Conservation (phyloP, 2,888 invertebrate species). For the Drosophila nr. fundita region DNA sequence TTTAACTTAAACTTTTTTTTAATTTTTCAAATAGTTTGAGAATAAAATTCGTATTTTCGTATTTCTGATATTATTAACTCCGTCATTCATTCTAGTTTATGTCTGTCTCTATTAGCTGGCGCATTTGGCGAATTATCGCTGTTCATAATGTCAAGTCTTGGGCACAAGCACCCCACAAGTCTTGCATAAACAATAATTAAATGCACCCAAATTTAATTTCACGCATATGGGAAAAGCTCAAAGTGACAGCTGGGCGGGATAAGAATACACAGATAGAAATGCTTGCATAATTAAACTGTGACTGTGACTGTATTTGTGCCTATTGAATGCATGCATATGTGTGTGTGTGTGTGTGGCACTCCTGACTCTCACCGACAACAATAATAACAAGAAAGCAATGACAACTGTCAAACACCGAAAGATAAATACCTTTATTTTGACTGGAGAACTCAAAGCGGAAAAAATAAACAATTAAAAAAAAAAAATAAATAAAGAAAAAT, state of each 20-base stretch:
- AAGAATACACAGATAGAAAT: conserved; percentile 34
- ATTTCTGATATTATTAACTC: neutral
- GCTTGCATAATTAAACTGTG: conserved; percentile 70
- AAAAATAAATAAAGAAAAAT: neutral
- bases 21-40: neutral
- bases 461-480: accelerated
- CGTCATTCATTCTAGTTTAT: too few relatives aligned
- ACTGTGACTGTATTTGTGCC: conserved; percentile 19
- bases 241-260: conserved; percentile 67
- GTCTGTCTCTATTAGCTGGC: conserved; percentile 32
- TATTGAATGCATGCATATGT: conserved; percentile 8
- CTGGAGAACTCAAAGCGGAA: neutral
- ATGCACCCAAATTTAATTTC: conserved; percentile 78
- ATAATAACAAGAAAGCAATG: conserved; percentile 48
- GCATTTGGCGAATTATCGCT: conserved; percentile 57
- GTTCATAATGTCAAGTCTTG: conserved; percentile 40
- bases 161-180: conserved; percentile 27
- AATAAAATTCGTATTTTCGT: neutral
- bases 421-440: conserved; percentile 31
- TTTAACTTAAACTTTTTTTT: neutral
- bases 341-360: conserved; percentile 19
- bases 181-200: conserved; percentile 79
- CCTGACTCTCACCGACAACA: conserved; percentile 65
- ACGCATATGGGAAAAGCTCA: conserved; percentile 58
- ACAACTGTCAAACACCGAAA: conserved; percentile 5